A percentile compares a stretch with the other conserved stretches of the same genome.
phyloP scores from a whole-genome alignment of 2,113 vertebrate genomes.

The Neofelis nebulosa region DNA sequence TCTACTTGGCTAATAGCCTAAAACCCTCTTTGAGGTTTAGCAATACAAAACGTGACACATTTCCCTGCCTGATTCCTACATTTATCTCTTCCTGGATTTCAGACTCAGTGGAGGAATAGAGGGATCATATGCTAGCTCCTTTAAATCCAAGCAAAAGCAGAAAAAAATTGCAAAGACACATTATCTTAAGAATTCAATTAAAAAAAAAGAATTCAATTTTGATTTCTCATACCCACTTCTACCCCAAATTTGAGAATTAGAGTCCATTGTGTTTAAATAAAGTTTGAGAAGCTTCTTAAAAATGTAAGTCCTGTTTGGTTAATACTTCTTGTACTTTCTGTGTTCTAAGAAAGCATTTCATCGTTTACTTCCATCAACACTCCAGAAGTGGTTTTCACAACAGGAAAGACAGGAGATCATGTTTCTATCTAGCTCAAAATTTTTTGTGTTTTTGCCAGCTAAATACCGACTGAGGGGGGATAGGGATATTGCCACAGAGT shows the following conservation, averaged over 20 bases:
- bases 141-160: not conserved
- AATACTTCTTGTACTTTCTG: not conserved
- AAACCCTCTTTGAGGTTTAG: not conserved
- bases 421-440: not conserved
- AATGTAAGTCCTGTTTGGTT: fast-evolving
- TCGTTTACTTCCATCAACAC: not conserved
- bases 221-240: not conserved
- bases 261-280: not conserved
- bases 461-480: not conserved
- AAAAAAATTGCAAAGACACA: not conserved
- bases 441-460: not conserved
- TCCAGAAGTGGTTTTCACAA: not conserved
- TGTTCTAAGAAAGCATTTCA: not conserved
- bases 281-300: not conserved
- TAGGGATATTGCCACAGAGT: not conserved
- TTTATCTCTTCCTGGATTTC: not conserved
- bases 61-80: not conserved
- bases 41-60: not conserved
- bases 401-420: not conserved
- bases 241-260: not conserved
- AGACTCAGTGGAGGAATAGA: not conserved
- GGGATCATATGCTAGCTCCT: not conserved
- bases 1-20: not conserved
- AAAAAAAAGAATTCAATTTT: not conserved
- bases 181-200: not conserved